Percentiles rank a stretch among this genome's conserved stretches.
phyloP scores from a whole-genome alignment of 2,113 vertebrate species.

The Nymphicus hollandicus region DNA sequence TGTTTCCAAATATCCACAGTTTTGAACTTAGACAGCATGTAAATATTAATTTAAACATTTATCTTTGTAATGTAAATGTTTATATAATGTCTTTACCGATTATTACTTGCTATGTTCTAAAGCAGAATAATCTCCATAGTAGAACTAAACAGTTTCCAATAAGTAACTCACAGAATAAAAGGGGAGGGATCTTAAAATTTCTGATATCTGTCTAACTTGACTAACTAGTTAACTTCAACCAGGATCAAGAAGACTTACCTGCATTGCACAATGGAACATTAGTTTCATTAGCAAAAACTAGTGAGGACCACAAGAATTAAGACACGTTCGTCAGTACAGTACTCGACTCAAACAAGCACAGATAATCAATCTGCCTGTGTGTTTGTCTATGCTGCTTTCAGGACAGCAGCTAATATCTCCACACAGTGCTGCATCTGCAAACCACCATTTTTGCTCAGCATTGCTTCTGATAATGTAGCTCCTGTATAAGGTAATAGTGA shows the following conservation, averaged over 20 bases:
- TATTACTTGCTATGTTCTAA: not conserved
- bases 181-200: not conserved
- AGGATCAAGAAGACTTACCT: not conserved
- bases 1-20: not conserved
- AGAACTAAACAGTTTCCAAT: not conserved
- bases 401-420: not conserved
- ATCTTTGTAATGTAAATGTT: not conserved
- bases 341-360: not conserved
- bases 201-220: not conserved
- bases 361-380: not conserved
- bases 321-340: not conserved
- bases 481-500: not conserved
- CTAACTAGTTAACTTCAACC: not conserved
- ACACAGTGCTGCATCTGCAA: not conserved
- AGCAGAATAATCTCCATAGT: not conserved
- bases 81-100: not conserved
- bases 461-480: not conserved
- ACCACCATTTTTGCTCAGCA: not conserved
- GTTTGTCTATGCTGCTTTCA: not conserved
- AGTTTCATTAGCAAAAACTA: not conserved
- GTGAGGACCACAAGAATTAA: not conserved
- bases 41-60: not conserved
- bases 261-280: not conserved
- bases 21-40: not conserved
- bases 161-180: not conserved